phyloP scores from a whole-genome alignment of 92 coral and sea anemone species.

The Bergia sp. region DNA sequence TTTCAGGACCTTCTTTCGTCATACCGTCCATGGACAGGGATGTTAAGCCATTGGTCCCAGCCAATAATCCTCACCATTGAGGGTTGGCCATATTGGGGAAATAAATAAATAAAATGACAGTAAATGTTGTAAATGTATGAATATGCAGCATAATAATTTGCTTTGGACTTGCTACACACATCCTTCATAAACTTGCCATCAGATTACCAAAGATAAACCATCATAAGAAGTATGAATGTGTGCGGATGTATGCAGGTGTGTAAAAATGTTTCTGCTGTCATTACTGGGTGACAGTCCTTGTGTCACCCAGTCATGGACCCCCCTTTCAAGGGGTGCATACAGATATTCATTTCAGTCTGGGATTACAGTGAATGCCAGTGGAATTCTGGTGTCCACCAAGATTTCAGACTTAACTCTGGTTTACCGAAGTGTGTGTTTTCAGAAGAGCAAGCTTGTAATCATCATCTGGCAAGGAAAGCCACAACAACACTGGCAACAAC shows the following conservation, averaged over 20 bases:
- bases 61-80: no score
- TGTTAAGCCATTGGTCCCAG: no score
- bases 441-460: conserved; percentile 56
- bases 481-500: background rate
- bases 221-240: conserved; percentile 15
- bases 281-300: conserved; percentile 53
- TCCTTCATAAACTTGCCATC: conserved; percentile 51
- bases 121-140: no score
- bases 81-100: no score
- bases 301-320: conserved; percentile 52
- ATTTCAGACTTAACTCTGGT: conserved; percentile 86
- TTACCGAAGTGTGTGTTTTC: conserved; percentile 41
- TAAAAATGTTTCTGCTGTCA: conserved; percentile 56
- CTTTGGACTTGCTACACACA: background rate
- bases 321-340: conserved; percentile 42
- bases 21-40: no score
- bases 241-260: background rate
- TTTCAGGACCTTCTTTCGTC: no score
- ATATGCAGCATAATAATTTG: no score
- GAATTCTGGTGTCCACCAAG: conserved; percentile 61
- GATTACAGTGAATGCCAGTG: conserved; percentile 61
- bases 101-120: no score
- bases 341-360: conserved; percentile 60
- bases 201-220: conserved; percentile 45
- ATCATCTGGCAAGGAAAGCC: conserved; percentile 45